phyloP scores from a whole-genome alignment of 2,888 invertebrate genomes.

The Hypselothyrea guttata region DNA sequence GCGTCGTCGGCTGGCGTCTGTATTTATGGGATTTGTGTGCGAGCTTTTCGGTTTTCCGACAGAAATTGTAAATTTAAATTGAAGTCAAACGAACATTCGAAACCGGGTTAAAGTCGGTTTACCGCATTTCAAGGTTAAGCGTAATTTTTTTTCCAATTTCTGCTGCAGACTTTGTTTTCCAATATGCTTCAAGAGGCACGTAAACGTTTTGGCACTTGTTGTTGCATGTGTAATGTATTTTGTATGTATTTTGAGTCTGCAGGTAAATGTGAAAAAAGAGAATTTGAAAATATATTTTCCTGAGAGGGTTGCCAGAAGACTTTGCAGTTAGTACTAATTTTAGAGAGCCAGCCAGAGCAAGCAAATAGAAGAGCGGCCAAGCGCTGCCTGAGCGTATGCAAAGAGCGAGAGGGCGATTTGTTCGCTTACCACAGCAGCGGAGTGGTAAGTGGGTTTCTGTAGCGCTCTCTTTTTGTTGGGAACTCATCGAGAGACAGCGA shows the following conservation, averaged over 20 bases:
- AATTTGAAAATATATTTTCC: background rate
- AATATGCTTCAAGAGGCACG: constrained; percentile 40
- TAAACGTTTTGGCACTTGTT: constrained; percentile 26
- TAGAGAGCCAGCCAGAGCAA: constrained; percentile 2
- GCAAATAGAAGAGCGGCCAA: no score
- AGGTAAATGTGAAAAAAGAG: constrained; percentile 1
- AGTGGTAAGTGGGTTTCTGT: no score
- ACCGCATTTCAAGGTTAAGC: constrained; percentile 55
- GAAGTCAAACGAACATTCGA: constrained; percentile 1
- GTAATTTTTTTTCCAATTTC: constrained; percentile 32
- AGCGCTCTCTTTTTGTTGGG: no score
- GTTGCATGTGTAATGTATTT: constrained; percentile 23
- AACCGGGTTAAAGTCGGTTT: no score
- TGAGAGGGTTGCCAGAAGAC: constrained; percentile 5
- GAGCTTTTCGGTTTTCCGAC: constrained; percentile 48
- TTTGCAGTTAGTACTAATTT: background rate
- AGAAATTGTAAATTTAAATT: constrained; percentile 38
- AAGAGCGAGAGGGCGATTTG: no score
- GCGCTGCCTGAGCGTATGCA: no score
- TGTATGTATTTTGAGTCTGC: constrained; percentile 18
- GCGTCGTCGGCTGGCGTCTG: constrained; percentile 56
- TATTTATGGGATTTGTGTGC: constrained; percentile 71
- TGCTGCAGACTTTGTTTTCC: constrained; percentile 37
- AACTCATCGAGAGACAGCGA: no score
- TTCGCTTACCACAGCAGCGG: no score